Conservation (phyloP, 2,797 vertebrate genomes). For the Channa striata region DNA sequence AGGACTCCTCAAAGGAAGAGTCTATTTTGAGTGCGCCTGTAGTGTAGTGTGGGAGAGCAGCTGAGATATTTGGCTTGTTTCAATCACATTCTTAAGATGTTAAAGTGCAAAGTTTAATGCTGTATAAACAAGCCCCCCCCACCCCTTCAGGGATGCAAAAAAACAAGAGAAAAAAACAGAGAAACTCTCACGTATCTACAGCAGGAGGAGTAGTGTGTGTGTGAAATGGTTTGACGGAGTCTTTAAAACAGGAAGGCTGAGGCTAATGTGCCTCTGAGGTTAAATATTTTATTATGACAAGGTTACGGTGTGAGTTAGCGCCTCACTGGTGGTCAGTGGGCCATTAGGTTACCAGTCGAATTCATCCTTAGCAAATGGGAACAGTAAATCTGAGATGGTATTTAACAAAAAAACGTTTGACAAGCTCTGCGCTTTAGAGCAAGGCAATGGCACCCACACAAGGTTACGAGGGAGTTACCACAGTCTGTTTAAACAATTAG, state of each 20-base stretch:
- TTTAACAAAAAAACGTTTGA: conserved; percentile 11
- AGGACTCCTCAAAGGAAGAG: conserved; percentile 62
- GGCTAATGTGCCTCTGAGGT: not conserved
- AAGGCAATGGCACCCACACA: not conserved
- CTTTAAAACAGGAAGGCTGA: conserved; percentile 41
- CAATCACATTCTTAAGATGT: conserved; percentile 82
- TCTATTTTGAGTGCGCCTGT: conserved; percentile 77
- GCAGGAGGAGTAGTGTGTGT: conserved; percentile 13
- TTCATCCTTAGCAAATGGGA: not conserved
- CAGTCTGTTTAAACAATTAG: conserved; percentile 77
- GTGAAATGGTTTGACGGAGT: conserved; percentile 21
- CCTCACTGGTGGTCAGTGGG: not conserved
- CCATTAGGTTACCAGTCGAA: not conserved
- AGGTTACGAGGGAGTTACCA: not conserved
- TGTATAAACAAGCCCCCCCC: conserved; percentile 69
- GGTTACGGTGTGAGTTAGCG: conserved; percentile 1
- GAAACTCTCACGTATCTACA: conserved; percentile 21
- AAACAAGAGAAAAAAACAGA: conserved; percentile 40
- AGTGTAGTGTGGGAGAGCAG: conserved; percentile 85
- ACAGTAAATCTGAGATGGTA: not conserved
- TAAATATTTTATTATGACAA: conserved; percentile 5
- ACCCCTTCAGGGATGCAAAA: conserved; percentile 45
- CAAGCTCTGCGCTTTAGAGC: conserved; percentile 5
- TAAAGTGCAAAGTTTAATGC: conserved; percentile 81
- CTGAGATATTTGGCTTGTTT: conserved; percentile 79